Percentiles rank a stretch among this genome's conserved stretches.
Evolutionary conservation across 2,797 vertebrate species (phyloP).

Genomic region (Tadarida brasiliensis): DNA sequence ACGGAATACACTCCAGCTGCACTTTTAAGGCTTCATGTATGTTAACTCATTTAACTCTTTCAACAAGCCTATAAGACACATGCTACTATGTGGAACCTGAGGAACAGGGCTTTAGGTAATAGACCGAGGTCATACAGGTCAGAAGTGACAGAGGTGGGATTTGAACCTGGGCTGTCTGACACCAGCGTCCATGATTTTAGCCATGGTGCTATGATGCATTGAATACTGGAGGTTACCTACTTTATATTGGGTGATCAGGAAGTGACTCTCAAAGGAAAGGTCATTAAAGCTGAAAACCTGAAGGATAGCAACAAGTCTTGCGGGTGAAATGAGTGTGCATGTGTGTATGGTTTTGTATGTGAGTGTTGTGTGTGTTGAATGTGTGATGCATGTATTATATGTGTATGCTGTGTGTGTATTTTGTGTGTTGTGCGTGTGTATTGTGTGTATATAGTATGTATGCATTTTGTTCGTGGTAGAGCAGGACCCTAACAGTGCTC

Average conservation of each 20-base stretch:
- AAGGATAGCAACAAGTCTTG: neutral
- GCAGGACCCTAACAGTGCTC: neutral
- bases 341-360: neutral
- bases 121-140: neutral
- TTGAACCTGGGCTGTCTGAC: neutral
- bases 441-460: neutral
- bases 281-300: conserved; percentile 6
- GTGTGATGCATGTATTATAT: neutral
- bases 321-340: neutral
- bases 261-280: neutral
- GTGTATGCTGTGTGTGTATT: neutral
- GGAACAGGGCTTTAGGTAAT: neutral
- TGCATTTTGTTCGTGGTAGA: neutral
- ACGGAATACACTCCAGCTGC: neutral
- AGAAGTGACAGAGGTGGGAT: neutral
- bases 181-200: neutral
- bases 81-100: neutral
- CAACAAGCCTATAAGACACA: neutral
- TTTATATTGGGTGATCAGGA: neutral
- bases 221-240: neutral
- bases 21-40: neutral
- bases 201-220: neutral
- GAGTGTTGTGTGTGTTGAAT: neutral
- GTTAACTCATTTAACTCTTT: neutral
- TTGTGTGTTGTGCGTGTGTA: neutral